Evolutionary conservation across 2,888 invertebrate genomes (phyloP), one percentile per base, ranked within the genome.

Genomic region (Petrolisthes manimaculis): DNA sequence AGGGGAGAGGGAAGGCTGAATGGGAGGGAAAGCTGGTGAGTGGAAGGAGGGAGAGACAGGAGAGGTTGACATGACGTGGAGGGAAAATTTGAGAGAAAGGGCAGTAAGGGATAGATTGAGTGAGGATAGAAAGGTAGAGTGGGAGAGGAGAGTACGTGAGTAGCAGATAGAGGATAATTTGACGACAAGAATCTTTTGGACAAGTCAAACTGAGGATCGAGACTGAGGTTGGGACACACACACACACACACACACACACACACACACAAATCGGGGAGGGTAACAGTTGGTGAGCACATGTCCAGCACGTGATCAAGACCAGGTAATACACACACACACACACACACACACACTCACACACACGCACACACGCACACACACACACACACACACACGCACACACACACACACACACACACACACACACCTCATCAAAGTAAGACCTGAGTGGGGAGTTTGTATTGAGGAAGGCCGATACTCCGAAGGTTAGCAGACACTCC

Each of bases 401-500:
- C 61, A 61, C 8, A 61, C 61, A 61, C 61, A 37, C 37, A 37
- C 37, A 67, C 67, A 67, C 12, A 67, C 67, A 67, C 1, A 67
- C 12, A 67, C 83, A 6, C 55, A 75, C 83, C 83, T 83, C 24
- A 24, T 83, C 55, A 51, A 83, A 37, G 69, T 83, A 83, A 5
- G 83, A 75, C 14, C 56, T 56, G 14, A 83, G 75, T 18, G 83
- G 83, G n/a, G 83, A 83, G 74, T 83, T 21, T n/a, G 1, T 21
- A 0, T 0, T 54, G 37, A 83, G 83, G 12, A 51, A 69, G 55
- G 83, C 83, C n/a, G 53, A 4, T 14, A 83, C 83, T 21, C 83
- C 83, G 54, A 55, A 83, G 83, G 83, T 83, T 5, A 53, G 14
- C 55, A 83, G 75, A 21, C 83, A 83, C 83, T 83, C 75, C 56